phyloP scores from a whole-genome alignment of 2,888 invertebrate species.

The Protonemura montana region DNA sequence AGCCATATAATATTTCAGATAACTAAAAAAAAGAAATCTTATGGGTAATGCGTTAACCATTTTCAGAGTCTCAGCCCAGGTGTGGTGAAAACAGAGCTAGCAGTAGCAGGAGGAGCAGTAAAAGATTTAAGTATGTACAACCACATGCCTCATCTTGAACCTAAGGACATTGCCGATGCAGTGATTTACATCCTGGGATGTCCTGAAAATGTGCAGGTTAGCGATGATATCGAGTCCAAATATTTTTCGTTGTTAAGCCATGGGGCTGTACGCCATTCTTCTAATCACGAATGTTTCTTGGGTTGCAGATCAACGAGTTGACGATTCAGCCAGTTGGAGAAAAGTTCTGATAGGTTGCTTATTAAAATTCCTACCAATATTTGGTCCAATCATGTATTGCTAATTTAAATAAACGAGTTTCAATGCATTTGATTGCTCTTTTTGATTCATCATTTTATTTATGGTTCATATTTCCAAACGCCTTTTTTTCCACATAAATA shows the following conservation, averaged over 20 bases:
- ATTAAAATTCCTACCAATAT: too few relatives aligned
- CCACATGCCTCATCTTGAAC: constrained; percentile 20
- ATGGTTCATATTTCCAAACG: too few relatives aligned
- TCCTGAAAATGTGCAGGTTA: constrained; percentile 43
- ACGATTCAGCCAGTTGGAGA: constrained; percentile 41
- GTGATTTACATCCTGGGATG: constrained; percentile 39
- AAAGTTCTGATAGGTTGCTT: background rate
- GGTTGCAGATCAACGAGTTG: constrained; percentile 43
- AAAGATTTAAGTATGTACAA: background rate
- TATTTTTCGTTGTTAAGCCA: too few relatives aligned
- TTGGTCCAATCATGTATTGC: too few relatives aligned
- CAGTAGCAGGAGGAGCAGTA: background rate
- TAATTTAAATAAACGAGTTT: too few relatives aligned
- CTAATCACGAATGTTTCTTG: background rate
- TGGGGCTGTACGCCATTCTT: background rate
- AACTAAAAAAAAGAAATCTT: too few relatives aligned
- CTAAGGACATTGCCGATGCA: constrained; percentile 42
- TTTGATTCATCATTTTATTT: too few relatives aligned
- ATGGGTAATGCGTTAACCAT: too few relatives aligned
- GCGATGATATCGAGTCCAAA: background rate
- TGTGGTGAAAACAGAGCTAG: background rate
- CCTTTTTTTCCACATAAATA: too few relatives aligned
- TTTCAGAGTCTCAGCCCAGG: constrained; percentile 28
- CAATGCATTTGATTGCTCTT: too few relatives aligned
- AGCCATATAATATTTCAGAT: too few relatives aligned